Evolutionary conservation across 2,888 invertebrate genomes (phyloP), one percentile per base, ranked within the genome.

Genomic region (Nephrocerus scutellatus): DNA sequence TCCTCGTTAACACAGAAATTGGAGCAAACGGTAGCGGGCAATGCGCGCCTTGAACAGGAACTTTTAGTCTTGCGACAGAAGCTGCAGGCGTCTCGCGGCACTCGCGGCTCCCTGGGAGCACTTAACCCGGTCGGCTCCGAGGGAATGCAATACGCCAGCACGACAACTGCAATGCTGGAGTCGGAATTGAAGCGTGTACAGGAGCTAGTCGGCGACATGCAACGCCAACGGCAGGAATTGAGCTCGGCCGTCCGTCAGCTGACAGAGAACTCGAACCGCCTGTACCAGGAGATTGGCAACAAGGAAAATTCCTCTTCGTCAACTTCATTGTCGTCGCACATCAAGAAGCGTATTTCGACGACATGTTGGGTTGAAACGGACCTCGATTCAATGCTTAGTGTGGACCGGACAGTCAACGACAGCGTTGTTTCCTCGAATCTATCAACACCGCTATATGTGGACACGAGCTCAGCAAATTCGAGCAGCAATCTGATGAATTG

Each of bases 1-100:
- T 15, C 24, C 25, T 38, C 6, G 14, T 18, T 19, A 23, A 39
- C 41, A 15, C 46, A 86, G 82, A 87, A 87, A 78, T 70, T 92
- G 50, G 91, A 92, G 69, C 89, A 90, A 67, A 90, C 89, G 0
- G 88, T 90, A 13, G 86, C 88, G 3, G 90, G 91, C 53, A 91
- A 90, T 62, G 87, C 88, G 6, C 78, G 86, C 2, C 67, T 92
- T 44, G 92, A 92, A 66, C 84, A 91, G 46, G 91, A 92, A 60
- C 70, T 92, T 49, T 76, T 89, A 34, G 78, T 89, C 16, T 66
- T 92, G 39, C 76, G 90, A 7, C 87, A 90, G 53, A 91, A 88
- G 60, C 67, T 89, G 35, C 87, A 85, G 53, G 78, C 79, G 5
- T 76, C 82, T 4, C 74, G 82, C 21, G 74, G 77, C 39, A 74